Evolutionary conservation across 2,797 vertebrate genomes (phyloP).

Genomic region (Phrynocephalus vlangalii): DNA sequence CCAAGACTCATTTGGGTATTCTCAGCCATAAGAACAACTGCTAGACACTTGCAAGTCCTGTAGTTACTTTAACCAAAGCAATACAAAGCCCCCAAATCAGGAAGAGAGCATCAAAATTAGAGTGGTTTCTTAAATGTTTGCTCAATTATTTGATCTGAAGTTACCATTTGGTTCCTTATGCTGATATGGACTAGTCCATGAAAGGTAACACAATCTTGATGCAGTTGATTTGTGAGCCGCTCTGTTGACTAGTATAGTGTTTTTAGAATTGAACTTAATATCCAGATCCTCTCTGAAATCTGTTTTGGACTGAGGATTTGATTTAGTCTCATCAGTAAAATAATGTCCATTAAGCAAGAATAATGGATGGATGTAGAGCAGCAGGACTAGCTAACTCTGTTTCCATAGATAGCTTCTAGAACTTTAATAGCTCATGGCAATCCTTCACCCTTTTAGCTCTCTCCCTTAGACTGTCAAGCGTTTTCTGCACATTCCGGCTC

Average conservation of each 20-base stretch:
- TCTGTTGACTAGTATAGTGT: background rate
- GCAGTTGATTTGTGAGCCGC: background rate
- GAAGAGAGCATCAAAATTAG: slow-evolving; percentile 4
- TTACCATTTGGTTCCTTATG: slow-evolving; percentile 61
- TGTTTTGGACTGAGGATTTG: slow-evolving; percentile 3
- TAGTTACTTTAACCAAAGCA: background rate
- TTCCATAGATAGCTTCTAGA: background rate
- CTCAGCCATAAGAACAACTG: slow-evolving; percentile 45
- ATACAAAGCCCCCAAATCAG: slow-evolving; percentile 53
- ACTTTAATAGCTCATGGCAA: background rate
- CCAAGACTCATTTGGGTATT: slow-evolving; percentile 63
- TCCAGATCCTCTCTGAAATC: slow-evolving; percentile 11
- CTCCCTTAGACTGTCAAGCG: background rate
- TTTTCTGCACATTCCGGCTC: background rate
- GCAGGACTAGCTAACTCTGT: background rate
- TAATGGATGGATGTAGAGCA: background rate
- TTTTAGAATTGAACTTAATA: slow-evolving; percentile 11
- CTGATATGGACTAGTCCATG: background rate
- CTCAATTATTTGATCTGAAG: slow-evolving; percentile 34
- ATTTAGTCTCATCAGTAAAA: slow-evolving; percentile 30
- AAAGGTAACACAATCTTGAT: background rate
- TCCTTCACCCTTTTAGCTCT: background rate
- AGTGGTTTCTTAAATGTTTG: slow-evolving; percentile 4
- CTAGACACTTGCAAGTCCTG: slow-evolving; percentile 22
- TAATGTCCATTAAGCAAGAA: background rate